Evolutionary conservation across 2,888 invertebrate species (phyloP), one percentile per base, ranked within the genome.

Genomic region (Acronicta leporina): DNA sequence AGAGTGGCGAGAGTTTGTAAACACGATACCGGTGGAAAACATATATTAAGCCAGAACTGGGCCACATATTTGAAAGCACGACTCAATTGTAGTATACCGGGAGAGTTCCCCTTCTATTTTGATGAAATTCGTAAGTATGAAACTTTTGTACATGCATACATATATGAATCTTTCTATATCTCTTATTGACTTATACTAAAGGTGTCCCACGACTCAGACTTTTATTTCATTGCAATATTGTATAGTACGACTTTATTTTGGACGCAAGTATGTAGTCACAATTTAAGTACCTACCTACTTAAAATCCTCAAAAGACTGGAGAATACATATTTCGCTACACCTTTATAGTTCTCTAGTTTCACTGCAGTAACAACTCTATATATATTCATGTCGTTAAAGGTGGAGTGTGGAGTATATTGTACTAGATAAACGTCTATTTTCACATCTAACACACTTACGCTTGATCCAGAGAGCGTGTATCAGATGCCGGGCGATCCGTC

Each of bases 1-100:
- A 91, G 97, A 52, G 96, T 97, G 47, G 97, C 96, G 43, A 91
- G 97, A 73, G 96, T 97, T 45, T 97, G 97, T 92, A 97, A 97
- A 91, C 95, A 95, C 75, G 96, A 96, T 87, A 95, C 95, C 43
- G 96, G 96, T 16, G 96, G 96, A 61, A 95, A 95, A 82, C 95
- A 95, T 78, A 95, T 96, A 79, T 92, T 96, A 70, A 95, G 93
- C 79, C 95, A 96, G 82, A 96, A 96, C 83, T 96, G 96, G 96
- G 96, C 96, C 72, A 96, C 96, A 47, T 96, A 95, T 85, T 88
- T 96, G 73, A 96, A 96, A 88, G 96, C 96, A 25, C 90, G 96
- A 45, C 95, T 96, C 68, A 96, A 96, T 86, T 96, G 96, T 85
- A 96, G 96, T 75, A 95, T 96, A 83, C 96, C 96, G 40, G 96